Percentiles rank a stretch among this genome's conserved stretches.
Conservation (phyloP, 2,888 invertebrate genomes). For the Muscina levida region DNA sequence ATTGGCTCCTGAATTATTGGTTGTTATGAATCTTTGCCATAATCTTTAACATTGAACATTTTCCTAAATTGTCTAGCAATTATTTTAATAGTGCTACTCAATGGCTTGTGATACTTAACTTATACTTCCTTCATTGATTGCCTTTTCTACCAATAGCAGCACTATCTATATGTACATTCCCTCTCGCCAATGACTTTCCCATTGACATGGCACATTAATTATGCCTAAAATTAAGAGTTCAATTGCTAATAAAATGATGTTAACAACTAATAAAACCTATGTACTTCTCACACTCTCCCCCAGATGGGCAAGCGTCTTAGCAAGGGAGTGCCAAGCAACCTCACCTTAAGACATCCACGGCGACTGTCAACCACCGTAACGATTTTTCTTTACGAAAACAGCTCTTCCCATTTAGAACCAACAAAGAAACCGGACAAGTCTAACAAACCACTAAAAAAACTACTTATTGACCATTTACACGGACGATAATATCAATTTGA, state of each 20-base stretch:
- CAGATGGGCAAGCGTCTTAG: not conserved
- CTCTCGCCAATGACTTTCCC: not conserved
- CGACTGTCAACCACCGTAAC: conserved; percentile 34
- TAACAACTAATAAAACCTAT: conserved; percentile 55
- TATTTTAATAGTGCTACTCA: too few species aligned
- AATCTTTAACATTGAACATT: too few species aligned
- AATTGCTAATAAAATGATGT: conserved; percentile 43
- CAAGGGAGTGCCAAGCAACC: conserved; percentile 47
- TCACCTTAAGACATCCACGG: conserved; percentile 46
- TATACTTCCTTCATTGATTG: too few species aligned
- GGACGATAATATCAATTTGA: conserved; percentile 60
- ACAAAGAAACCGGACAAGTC: conserved; percentile 51
- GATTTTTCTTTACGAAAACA: conserved; percentile 33
- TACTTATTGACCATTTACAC: conserved; percentile 47
- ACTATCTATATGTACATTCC: too few species aligned
- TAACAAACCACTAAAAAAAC: conserved; percentile 44
- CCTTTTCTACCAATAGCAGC: too few species aligned
- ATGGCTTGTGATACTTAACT: too few species aligned
- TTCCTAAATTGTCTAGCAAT: too few species aligned
- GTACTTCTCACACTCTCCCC: conserved; percentile 64
- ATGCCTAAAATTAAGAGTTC: conserved; percentile 33
- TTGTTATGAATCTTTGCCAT: too few species aligned
- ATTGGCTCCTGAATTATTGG: too few species aligned
- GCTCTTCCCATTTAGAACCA: not conserved
- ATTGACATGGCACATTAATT: conserved; percentile 25